A percentile compares a stretch with the other conserved stretches of the same genome.
Evolutionary conservation across 1,140 invertebrate genomes (phyloP).

Genomic region (Archegozetes longisetosus): DNA sequence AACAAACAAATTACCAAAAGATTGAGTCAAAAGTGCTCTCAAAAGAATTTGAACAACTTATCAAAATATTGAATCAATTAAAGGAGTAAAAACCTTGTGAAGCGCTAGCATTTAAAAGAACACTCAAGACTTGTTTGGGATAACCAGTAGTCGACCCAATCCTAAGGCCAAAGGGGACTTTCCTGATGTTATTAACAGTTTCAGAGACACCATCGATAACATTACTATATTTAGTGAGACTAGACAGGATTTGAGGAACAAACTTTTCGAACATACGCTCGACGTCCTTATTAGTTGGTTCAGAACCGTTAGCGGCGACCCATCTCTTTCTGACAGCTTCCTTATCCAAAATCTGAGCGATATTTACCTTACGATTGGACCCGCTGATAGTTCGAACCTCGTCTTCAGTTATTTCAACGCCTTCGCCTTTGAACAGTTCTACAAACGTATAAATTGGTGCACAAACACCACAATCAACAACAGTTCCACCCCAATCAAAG

Average conservation of each 20-base stretch:
- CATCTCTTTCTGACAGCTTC: constrained; percentile 16
- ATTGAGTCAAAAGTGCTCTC: not conserved
- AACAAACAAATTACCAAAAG: not conserved
- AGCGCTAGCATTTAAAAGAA: constrained; percentile 12
- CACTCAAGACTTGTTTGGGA: constrained; percentile 15
- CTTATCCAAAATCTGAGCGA: constrained; percentile 21
- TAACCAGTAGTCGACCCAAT: constrained; percentile 21
- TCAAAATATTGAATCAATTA: no score
- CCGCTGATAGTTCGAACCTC: constrained; percentile 23
- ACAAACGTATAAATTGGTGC: constrained; percentile 19
- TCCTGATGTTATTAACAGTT: constrained; percentile 18
- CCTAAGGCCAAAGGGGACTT: constrained; percentile 9
- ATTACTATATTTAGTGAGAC: constrained; percentile 22
- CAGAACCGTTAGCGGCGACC: constrained; percentile 11
- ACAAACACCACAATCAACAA: constrained; percentile 22
- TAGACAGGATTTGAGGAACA: constrained; percentile 13
- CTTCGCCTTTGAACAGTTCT: constrained; percentile 20
- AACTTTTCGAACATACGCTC: constrained; percentile 22
- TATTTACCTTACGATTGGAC: constrained; percentile 21
- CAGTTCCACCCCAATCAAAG: constrained; percentile 23
- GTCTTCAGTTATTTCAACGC: constrained; percentile 19
- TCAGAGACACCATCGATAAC: constrained; percentile 25
- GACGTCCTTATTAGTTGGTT: constrained; percentile 18
- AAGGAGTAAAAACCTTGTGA: constrained; percentile 24
- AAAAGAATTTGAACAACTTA: not conserved